Conservation (phyloP, 2,113 vertebrate genomes). For the Atrichornis clamosus region DNA sequence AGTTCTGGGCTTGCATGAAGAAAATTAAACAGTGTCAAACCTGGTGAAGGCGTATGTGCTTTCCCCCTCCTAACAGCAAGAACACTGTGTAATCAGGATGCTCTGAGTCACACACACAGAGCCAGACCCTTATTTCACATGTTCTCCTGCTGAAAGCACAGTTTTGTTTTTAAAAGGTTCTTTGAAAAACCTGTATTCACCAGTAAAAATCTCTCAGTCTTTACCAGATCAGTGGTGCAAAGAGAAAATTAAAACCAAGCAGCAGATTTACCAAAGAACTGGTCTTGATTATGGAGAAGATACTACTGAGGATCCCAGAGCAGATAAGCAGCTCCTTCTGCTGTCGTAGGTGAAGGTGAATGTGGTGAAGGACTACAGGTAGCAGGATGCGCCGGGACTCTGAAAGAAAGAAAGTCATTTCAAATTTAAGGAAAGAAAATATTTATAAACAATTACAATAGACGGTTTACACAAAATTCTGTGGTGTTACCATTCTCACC, state of each 20-base stretch:
- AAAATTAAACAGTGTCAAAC: slow-evolving; percentile 44
- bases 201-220: background rate
- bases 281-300: slow-evolving; percentile 94
- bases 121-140: slow-evolving; percentile 17
- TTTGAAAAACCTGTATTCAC: background rate
- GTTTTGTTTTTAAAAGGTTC: background rate
- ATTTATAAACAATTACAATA: background rate
- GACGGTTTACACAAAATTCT: background rate
- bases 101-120: slow-evolving; percentile 32
- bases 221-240: background rate
- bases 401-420: slow-evolving; percentile 62
- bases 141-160: slow-evolving; percentile 1
- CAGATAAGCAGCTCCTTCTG: slow-evolving; percentile 98
- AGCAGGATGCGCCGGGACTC: slow-evolving; percentile 95
- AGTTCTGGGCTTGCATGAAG: slow-evolving; percentile 3
- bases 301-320: slow-evolving; percentile 95
- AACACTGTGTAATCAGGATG: slow-evolving; percentile 6
- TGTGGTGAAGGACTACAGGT: slow-evolving; percentile 95
- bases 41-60: background rate
- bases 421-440: background rate
- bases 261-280: slow-evolving; percentile 77
- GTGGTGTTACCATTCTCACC: background rate
- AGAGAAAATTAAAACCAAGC: background rate
- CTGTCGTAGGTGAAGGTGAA: slow-evolving; percentile 94
- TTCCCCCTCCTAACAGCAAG: background rate